Base-by-base conservation (phyloP, 30 jellyfish, hydroid and myxozoan species). In the Hydra vulgaris region DNA sequence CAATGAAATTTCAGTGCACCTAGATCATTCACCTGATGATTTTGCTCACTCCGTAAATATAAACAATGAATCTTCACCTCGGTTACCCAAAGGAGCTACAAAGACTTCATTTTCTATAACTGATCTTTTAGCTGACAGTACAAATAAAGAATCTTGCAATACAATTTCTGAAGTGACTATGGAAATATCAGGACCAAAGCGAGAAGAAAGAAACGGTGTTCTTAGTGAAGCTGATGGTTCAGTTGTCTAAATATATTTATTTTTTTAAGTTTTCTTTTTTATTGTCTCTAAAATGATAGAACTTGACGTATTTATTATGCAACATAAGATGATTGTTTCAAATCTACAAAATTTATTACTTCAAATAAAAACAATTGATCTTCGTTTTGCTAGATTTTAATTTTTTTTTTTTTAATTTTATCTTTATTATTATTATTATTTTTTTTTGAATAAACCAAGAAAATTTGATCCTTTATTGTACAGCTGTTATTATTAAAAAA, bases 81-180 rank as follows among this genome's bases (percentile, higher is more conserved):
- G 80, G 17, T 76, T 75, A 21, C 66, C 81, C 40, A 78, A 78
- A 23, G 77, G 80, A 15, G 53, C 54, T 15, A 54, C 85, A 52
- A 78, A 78, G 54, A 78, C 85, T 78, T 78, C 85, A 17, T 78
- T 78, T 78, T 78, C 85, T 54, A 78, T 78, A 17, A 78, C 18
- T 27, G 85, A 78, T 56, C 85, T 78, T 22, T 56, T 78, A 56
- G 27, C 85, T 20, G 16, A 25, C 20, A 77, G 23, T 56, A 21
- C 85, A 25, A 80, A n/a, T 21, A 75, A 75, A 70, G 56, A 54
- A 78, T 76, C 21, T 22, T 52, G 27, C 8, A 54, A 40, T 1
- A 66, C 54, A 17, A 23, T 21, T 56, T 24, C 78, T 52, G 85
- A 78, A 4, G 85, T 78, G 56, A 20, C 85, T 40, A 69, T 69